phyloP scores from a whole-genome alignment of 2,797 vertebrate genomes.

The Helicolenus hilgendorfi region DNA sequence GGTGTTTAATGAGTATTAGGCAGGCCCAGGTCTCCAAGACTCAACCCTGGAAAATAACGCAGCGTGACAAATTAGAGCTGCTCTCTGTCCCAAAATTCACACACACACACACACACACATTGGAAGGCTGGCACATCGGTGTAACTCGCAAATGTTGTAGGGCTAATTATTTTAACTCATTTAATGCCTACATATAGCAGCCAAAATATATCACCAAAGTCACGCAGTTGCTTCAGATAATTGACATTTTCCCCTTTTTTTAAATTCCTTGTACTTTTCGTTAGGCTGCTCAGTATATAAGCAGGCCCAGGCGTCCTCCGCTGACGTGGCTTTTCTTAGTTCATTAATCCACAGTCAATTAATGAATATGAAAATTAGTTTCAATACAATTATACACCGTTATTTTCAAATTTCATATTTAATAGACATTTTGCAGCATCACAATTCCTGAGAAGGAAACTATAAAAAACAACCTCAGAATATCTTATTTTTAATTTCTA shows the following conservation, averaged over 20 bases:
- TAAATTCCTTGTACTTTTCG: conserved; percentile 9
- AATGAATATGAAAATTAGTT: neutral
- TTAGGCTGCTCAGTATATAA: neutral
- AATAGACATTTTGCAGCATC: neutral
- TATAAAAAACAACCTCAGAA: neutral
- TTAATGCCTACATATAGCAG: conserved; percentile 36
- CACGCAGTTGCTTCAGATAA: neutral
- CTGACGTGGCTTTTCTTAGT: conserved; percentile 40
- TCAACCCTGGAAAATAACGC: conserved; percentile 81
- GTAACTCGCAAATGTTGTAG: conserved; percentile 17
- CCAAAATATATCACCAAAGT: conserved; percentile 22
- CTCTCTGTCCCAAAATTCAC: conserved; percentile 64
- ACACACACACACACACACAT: neutral
- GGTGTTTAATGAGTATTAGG: conserved; percentile 78
- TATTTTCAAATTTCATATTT: neutral
- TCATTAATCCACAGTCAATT: neutral
- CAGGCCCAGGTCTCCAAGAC: conserved; percentile 64
- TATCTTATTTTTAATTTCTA: neutral
- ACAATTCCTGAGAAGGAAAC: neutral
- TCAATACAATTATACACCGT: neutral
- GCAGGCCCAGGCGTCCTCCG: neutral
- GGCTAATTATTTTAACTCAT: conserved; percentile 59
- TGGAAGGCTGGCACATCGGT: conserved; percentile 42
- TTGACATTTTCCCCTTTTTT: neutral
- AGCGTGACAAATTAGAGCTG: conserved; percentile 78